Conservation (phyloP, 2,797 vertebrate species). For the Coilia nasus region DNA sequence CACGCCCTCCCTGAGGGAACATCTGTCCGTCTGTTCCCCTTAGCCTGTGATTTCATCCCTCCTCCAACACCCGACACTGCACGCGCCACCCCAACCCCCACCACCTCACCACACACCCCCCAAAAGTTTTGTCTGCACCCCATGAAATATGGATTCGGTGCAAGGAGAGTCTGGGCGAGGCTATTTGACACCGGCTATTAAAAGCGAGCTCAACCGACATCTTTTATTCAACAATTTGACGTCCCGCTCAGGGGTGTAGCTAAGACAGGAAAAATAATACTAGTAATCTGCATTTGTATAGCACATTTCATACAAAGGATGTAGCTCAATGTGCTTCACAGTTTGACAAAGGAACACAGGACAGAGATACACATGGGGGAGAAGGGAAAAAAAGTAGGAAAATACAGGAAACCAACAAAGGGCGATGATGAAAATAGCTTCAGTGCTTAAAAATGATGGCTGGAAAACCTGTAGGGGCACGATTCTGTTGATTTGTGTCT, state of each 20-base stretch:
- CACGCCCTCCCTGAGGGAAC: not conserved
- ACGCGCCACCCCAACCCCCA: slow-evolving; percentile 16
- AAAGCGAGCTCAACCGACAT: slow-evolving; percentile 71
- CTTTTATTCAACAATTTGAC: slow-evolving; percentile 76
- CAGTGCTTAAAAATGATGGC: not conserved
- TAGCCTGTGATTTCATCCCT: not conserved
- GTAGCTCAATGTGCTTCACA: too few relatives aligned
- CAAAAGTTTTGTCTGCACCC: not conserved
- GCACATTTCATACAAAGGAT: too few relatives aligned
- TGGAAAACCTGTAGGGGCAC: not conserved
- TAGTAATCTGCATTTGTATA: too few relatives aligned
- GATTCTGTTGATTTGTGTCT: too few relatives aligned
- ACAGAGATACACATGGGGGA: slow-evolving; percentile 26
- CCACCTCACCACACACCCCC: slow-evolving; percentile 53
- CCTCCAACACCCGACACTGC: not conserved
- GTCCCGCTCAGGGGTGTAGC: slow-evolving; percentile 59
- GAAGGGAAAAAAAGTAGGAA: slow-evolving; percentile 27
- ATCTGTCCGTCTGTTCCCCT: not conserved
- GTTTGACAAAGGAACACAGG: too few relatives aligned
- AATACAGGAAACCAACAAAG: not conserved
- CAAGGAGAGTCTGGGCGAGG: slow-evolving; percentile 52
- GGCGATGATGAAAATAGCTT: not conserved
- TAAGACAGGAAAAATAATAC: slow-evolving; percentile 33
- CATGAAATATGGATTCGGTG: slow-evolving; percentile 73
- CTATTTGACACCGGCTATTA: slow-evolving; percentile 67